phyloP scores from a whole-genome alignment of 1,140 invertebrate species.

The Apis cerana region DNA sequence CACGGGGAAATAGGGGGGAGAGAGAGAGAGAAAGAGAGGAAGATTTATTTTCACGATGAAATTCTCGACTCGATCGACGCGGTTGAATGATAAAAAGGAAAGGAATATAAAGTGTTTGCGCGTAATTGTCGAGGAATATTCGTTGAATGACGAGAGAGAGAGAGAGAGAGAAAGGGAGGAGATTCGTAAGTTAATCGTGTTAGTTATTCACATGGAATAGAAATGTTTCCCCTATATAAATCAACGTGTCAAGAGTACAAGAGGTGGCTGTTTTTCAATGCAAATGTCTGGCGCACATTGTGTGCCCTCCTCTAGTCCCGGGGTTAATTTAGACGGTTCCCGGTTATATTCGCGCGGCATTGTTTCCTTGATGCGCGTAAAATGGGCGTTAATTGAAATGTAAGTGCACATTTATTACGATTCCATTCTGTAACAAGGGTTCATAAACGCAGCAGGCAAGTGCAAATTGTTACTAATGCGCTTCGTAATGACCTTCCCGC shows the following conservation, averaged over 20 bases:
- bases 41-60: no score
- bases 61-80: no score
- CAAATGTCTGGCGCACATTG: constrained; percentile 28
- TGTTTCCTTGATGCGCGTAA: constrained; percentile 47
- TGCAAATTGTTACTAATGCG: constrained; percentile 44
- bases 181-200: background rate
- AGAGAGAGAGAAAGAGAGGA: no score
- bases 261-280: constrained; percentile 25
- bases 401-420: constrained; percentile 50
- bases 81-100: no score
- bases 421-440: constrained; percentile 38
- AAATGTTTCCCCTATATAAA: background rate
- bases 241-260: constrained; percentile 21
- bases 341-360: constrained; percentile 34
- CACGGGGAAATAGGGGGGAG: no score
- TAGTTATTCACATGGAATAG: background rate
- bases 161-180: no score
- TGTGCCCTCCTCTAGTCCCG: background rate
- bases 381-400: constrained; percentile 49
- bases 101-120: no score
- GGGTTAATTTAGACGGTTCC: constrained; percentile 24
- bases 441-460: constrained; percentile 28
- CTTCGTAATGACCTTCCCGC: constrained; percentile 27
- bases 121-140: no score
- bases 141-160: no score